These are phyloP conservation scores for Gadus macrocephalus DNA, from an alignment of 2,113 vertebrate genomes.

Conservation along the genomic window DNA sequence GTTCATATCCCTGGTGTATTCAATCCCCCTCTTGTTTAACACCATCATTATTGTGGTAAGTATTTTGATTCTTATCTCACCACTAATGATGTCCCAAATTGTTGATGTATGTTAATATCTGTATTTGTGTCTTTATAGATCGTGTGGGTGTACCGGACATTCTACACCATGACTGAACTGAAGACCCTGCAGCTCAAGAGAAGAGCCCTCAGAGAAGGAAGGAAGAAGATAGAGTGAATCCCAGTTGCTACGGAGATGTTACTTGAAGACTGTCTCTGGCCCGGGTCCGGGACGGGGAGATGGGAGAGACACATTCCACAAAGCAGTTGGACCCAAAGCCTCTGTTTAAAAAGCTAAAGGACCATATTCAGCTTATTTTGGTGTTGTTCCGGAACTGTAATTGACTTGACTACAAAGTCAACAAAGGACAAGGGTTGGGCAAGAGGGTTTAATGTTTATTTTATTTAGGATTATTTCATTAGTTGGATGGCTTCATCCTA, in stretches of 20 bases:
- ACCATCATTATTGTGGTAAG: conserved; percentile 89
- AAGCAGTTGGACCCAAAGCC: not conserved
- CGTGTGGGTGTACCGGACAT: conserved; percentile 85
- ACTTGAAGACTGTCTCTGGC: not conserved
- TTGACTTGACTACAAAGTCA: not conserved
- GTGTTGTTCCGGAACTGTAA: too few species aligned
- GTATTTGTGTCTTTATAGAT: conserved; percentile 65
- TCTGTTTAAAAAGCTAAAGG: conserved; percentile 12
- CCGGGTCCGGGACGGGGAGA: conserved; percentile 15
- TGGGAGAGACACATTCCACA: conserved; percentile 15
- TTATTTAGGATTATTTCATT: not conserved
- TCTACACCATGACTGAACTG: conserved; percentile 86
- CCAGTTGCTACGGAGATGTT: conserved; percentile 12
- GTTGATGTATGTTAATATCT: conserved; percentile 1
- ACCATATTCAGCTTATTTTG: not conserved
- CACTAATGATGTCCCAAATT: not conserved
- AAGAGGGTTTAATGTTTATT: too few species aligned
- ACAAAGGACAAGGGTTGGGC: not conserved
- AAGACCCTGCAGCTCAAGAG: conserved; percentile 79
- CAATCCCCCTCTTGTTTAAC: conserved; percentile 85
- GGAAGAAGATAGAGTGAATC: conserved; percentile 68
- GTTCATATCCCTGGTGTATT: conserved; percentile 94
- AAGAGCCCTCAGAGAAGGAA: conserved; percentile 67
- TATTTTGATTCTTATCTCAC: conserved; percentile 4
- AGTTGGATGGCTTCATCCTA: not conserved